A percentile compares a stretch with the other conserved stretches of the same genome.
phyloP scores from a whole-genome alignment of 2,888 invertebrate genomes.

The Hetaerina titia region DNA sequence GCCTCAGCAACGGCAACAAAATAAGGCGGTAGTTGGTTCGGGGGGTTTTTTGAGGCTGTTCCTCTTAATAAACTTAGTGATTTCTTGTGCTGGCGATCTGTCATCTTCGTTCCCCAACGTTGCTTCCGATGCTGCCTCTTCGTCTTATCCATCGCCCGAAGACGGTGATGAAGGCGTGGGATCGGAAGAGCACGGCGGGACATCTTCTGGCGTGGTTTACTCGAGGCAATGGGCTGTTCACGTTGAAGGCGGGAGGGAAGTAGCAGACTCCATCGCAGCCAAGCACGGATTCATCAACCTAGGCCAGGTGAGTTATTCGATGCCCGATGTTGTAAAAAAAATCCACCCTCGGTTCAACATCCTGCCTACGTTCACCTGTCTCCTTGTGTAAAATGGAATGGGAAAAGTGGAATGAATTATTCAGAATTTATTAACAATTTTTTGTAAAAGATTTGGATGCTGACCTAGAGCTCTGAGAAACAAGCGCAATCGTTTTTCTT shows the following conservation, averaged over 20 bases:
- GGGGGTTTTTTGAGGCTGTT: no score
- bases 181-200: neutral
- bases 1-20: neutral
- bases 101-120: neutral
- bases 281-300: constrained; percentile 81
- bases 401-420: no score
- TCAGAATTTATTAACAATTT: no score
- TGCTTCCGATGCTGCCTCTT: neutral
- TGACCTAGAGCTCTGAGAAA: no score
- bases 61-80: neutral
- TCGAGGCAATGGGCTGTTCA: constrained; percentile 83
- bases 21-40: no score
- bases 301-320: constrained; percentile 78
- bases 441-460: no score
- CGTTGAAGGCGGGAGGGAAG: constrained; percentile 79
- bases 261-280: constrained; percentile 79
- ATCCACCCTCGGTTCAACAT: no score
- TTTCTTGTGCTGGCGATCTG: neutral
- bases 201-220: constrained; percentile 73
- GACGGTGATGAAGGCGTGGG: no score
- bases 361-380: no score
- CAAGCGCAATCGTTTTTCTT: no score
- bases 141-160: no score
- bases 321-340: neutral
- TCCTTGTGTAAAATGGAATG: no score